Conservation (phyloP, 2,888 invertebrate genomes). For the Drosophila robusta region DNA sequence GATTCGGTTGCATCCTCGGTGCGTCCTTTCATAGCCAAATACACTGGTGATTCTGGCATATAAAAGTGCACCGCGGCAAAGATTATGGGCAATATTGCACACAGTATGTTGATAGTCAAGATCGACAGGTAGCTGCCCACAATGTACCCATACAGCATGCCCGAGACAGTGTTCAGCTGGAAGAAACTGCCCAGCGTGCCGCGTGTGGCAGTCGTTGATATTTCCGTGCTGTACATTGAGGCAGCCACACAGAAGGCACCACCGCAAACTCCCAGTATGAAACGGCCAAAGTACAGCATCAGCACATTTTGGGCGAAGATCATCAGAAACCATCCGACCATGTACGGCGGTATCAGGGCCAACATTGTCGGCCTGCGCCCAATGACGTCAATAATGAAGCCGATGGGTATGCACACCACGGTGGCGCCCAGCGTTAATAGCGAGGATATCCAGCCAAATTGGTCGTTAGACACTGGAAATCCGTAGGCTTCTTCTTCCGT, state of each 20-base stretch:
- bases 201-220: constrained; percentile 91
- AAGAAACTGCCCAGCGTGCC: constrained; percentile 94
- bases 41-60: constrained; percentile 94
- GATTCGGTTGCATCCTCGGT: constrained; percentile 88
- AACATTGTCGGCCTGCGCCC: constrained; percentile 88
- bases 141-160: constrained; percentile 91
- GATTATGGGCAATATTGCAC: constrained; percentile 86
- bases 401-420: constrained; percentile 89
- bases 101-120: constrained; percentile 63
- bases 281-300: constrained; percentile 76
- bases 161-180: constrained; percentile 92
- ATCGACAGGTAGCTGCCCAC: constrained; percentile 85
- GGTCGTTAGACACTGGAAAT: constrained; percentile 85
- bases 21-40: constrained; percentile 87
- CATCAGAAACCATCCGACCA: constrained; percentile 90
- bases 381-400: constrained; percentile 88
- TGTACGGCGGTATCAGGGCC: constrained; percentile 87
- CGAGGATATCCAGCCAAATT: constrained; percentile 90
- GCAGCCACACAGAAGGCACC: constrained; percentile 93
- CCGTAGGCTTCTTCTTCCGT: constrained; percentile 74
- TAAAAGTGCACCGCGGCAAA: constrained; percentile 90
- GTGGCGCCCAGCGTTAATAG: constrained; percentile 90
- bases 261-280: constrained; percentile 76
- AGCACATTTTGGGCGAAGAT: constrained; percentile 88
- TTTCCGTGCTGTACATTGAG: constrained; percentile 93